Evolutionary conservation across 2,888 invertebrate species (phyloP), one percentile per base, ranked within the genome.

Genomic region (Stratiomys singularior): DNA sequence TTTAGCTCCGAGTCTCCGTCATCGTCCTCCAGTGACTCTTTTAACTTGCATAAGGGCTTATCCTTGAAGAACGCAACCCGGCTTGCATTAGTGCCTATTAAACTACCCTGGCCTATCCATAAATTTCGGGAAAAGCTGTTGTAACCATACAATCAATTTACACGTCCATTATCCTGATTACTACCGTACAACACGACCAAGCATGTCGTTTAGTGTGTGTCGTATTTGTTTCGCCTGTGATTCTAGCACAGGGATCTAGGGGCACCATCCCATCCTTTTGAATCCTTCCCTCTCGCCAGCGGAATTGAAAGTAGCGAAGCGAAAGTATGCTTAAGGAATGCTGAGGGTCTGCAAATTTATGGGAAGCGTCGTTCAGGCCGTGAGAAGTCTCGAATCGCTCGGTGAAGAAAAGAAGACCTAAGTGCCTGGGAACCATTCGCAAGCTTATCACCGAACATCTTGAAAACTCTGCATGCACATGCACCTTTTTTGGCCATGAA

Each of bases 101-200:
- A 37, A 37, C 64, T 27, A n/a, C 15, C 13, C 69, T 69, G 21
- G 69, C 25, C 23, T 23, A 46, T 28, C 18, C 46, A 69, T 69
- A 69, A 69, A 69, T 69, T 69, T 46, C 7, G 3, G 3, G 25
- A 15, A 69, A 25, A 23, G 47, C 69, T 69, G 69, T 25, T 69
- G 69, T 69, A 69, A 69, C 47, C 69, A 46, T 69, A 69, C 69
- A 69, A 69, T 69, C 69, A 69, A 69, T 69, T 69, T 69, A 69
- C 69, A 69, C 69, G 69, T 69, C 69, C 69, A 69, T 69, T 69
- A 69, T 69, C 69, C 69, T 69, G 69, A 69, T 69, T 69, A 69
- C 69, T 69, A 47, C 47, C 47, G 69, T 69, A 30, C 47, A 47
- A 69, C 47, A 69, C 3, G 28, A 21, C 13, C 23, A 21, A 60